Evolutionary conservation across 2,888 invertebrate species (phyloP).

Genomic region (Calliopum simillimum): DNA sequence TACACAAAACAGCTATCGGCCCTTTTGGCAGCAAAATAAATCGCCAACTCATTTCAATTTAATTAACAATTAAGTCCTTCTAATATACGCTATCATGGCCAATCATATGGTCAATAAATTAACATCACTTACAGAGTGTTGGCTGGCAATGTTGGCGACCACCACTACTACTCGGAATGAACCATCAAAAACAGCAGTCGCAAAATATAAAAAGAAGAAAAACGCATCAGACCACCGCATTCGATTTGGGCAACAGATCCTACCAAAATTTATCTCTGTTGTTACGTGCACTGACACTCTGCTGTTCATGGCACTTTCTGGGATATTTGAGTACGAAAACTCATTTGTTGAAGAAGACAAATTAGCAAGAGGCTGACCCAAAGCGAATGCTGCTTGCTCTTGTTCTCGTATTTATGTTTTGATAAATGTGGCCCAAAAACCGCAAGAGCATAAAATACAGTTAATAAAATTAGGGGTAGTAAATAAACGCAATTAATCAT

Average conservation of each 20-base stretch:
- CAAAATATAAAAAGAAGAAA: too few relatives aligned
- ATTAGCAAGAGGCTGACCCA: constrained; percentile 42
- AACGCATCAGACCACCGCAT: not conserved
- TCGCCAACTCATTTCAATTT: constrained; percentile 38
- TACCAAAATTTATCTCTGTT: too few relatives aligned
- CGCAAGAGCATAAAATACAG: constrained; percentile 17
- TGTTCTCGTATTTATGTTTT: constrained; percentile 12
- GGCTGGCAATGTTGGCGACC: constrained; percentile 31
- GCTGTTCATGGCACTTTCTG: too few relatives aligned
- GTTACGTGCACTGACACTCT: too few relatives aligned
- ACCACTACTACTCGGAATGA: not conserved
- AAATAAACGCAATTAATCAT: constrained; percentile 51
- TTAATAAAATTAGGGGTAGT: constrained; percentile 49
- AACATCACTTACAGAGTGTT: constrained; percentile 37
- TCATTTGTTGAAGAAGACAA: constrained; percentile 36
- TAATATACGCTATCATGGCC: constrained; percentile 41
- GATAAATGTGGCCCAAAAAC: constrained; percentile 34
- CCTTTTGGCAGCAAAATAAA: constrained; percentile 28
- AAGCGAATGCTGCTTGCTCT: constrained; percentile 31
- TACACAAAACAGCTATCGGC: not conserved
- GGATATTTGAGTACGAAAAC: not conserved
- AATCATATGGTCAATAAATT: constrained; percentile 45
- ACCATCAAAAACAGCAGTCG: constrained; percentile 9
- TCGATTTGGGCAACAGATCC: not conserved
- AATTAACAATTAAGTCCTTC: constrained; percentile 38